These are phyloP conservation scores for Tetranychus piercei DNA, from an alignment of 2,888 invertebrate genomes.

Conservation along the genomic window DNA sequence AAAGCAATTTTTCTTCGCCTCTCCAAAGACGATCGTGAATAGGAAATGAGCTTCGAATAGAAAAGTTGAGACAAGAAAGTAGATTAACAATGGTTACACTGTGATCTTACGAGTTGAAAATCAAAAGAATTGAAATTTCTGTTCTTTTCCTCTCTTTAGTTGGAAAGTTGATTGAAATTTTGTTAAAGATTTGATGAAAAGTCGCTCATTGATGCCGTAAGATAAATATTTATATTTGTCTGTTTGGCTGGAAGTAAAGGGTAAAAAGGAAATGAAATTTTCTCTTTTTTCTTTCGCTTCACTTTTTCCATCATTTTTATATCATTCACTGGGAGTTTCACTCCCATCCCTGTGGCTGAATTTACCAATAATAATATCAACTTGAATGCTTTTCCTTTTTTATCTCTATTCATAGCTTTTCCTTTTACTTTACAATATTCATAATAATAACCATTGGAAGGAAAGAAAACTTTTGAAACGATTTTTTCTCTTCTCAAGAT, in stretches of 20 bases:
- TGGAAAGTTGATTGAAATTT: too few species aligned
- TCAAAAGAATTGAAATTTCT: background rate
- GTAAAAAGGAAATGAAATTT: background rate
- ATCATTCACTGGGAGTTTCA: background rate
- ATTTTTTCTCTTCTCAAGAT: background rate
- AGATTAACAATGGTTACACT: background rate
- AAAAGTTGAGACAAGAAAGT: background rate
- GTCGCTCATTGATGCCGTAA: background rate
- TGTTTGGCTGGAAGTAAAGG: background rate
- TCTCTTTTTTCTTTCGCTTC: background rate
- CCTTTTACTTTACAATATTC: background rate
- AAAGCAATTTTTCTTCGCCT: background rate
- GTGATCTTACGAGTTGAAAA: background rate
- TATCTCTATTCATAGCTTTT: background rate
- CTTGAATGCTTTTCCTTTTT: constrained; percentile 4
- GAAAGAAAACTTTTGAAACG: background rate
- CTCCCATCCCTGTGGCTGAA: background rate
- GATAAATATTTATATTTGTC: background rate
- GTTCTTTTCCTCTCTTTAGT: too few species aligned
- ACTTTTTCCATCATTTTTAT: background rate
- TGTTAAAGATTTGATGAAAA: background rate
- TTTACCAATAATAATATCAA: background rate
- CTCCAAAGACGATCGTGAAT: too few species aligned
- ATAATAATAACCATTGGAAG: background rate
- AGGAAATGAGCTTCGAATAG: too few species aligned